A percentile compares a stretch with the other conserved stretches of the same genome.
These are phyloP conservation scores for Allygus modestus DNA, from an alignment of 2,888 invertebrate species.

Conservation along the genomic window DNA sequence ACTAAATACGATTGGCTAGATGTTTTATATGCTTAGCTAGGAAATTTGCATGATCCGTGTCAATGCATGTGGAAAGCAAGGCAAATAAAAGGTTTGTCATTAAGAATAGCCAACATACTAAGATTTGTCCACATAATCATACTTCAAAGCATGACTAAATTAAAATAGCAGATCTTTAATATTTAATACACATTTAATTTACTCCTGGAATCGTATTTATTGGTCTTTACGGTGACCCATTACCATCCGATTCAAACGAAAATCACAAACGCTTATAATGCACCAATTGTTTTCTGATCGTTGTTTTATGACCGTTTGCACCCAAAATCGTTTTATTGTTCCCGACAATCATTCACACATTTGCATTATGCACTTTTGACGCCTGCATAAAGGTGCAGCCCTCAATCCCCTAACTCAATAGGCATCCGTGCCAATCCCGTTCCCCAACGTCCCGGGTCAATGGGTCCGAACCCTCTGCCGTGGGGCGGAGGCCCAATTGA, in stretches of 20 bases:
- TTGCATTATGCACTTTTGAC: constrained; percentile 31
- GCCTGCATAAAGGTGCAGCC: constrained; percentile 22
- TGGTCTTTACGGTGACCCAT: no score
- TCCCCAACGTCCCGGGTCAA: not conserved
- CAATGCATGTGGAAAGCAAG: no score
- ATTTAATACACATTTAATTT: no score
- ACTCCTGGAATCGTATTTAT: no score
- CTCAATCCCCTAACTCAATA: not conserved
- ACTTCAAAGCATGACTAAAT: no score
- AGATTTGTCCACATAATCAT: no score
- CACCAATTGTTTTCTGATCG: not conserved
- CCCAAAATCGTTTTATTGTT: not conserved
- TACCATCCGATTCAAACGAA: not conserved
- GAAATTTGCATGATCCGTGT: no score
- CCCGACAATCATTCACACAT: not conserved
- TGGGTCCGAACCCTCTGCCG: not conserved
- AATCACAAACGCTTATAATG: not conserved
- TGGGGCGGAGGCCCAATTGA: constrained; percentile 30
- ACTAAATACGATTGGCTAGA: no score
- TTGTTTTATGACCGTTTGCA: not conserved
- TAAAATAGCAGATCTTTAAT: no score
- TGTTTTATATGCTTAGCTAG: no score
- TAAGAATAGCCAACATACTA: no score
- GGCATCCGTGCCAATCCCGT: not conserved
- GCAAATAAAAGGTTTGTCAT: no score